Conservation (phyloP, 1,140 invertebrate genomes). For the Monomorium pharaonis region DNA sequence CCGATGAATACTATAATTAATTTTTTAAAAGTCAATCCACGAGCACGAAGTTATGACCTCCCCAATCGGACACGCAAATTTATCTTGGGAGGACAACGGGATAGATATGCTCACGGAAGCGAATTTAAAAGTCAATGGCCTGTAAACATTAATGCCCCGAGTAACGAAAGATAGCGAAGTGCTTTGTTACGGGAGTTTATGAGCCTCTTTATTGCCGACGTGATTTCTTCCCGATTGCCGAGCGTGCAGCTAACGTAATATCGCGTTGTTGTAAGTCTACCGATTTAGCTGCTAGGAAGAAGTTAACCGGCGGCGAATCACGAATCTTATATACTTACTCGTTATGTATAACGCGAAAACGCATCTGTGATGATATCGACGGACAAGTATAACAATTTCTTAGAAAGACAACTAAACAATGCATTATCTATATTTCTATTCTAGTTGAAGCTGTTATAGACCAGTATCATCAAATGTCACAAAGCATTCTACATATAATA, state of each 20-base stretch:
- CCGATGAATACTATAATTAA: not conserved
- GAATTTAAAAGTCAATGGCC: slow-evolving; percentile 64
- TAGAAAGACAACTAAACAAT: not conserved
- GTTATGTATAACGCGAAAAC: not conserved
- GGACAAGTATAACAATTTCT: slow-evolving; percentile 38
- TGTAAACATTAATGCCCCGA: slow-evolving; percentile 56
- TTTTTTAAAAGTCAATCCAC: not conserved
- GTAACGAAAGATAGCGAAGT: slow-evolving; percentile 62
- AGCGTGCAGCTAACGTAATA: slow-evolving; percentile 19
- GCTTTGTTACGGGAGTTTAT: slow-evolving; percentile 54
- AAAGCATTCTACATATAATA: not conserved
- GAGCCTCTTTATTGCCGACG: slow-evolving; percentile 58
- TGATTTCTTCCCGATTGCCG: slow-evolving; percentile 57
- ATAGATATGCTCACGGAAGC: slow-evolving; percentile 50
- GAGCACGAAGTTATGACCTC: slow-evolving; percentile 21
- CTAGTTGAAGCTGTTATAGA: not conserved
- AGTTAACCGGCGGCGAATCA: slow-evolving; percentile 30
- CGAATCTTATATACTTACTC: not conserved
- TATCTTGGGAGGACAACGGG: slow-evolving; percentile 33
- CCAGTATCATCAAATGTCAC: not conserved
- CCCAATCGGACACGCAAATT: slow-evolving; percentile 39
- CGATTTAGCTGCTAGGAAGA: slow-evolving; percentile 17
- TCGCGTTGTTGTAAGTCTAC: slow-evolving; percentile 19
- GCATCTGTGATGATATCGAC: slow-evolving; percentile 11
- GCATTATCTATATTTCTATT: not conserved